Percentiles rank a stretch among this genome's conserved stretches.
These are phyloP conservation scores for Leptopilina syphax DNA, from an alignment of 2,888 invertebrate species.

Conservation along the genomic window DNA sequence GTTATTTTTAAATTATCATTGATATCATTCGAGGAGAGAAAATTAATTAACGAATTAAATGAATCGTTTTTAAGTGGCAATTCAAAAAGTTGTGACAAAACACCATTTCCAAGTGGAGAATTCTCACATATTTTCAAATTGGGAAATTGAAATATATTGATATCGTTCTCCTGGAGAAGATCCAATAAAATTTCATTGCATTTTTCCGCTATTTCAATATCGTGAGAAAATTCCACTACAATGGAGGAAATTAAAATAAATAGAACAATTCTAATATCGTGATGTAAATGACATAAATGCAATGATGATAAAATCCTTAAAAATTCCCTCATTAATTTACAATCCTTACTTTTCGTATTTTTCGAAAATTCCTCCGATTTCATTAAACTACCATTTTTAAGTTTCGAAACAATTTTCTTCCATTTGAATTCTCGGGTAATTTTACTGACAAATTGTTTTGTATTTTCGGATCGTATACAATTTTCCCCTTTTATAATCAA, in stretches of 20 bases:
- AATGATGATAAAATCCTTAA: neutral
- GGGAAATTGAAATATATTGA: conserved; percentile 26
- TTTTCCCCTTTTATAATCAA: neutral
- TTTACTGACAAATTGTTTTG: conserved; percentile 14
- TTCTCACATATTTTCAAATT: conserved; percentile 3
- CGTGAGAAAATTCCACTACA: conserved; percentile 24
- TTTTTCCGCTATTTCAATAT: conserved; percentile 25
- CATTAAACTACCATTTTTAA: neutral
- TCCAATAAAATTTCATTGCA: conserved; percentile 27
- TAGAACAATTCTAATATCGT: conserved; percentile 10
- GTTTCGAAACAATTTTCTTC: conserved; percentile 23
- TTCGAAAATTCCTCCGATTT: conserved; percentile 2
- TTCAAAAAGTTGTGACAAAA: conserved; percentile 13
- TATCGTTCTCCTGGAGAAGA: conserved; percentile 29
- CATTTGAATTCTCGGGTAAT: conserved; percentile 19
- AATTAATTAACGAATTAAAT: conserved; percentile 20
- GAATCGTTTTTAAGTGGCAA: conserved; percentile 28
- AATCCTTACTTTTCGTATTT: conserved; percentile 17
- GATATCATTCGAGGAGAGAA: conserved; percentile 1
- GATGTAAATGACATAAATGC: conserved; percentile 14
- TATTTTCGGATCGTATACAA: conserved; percentile 3
- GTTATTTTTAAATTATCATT: neutral
- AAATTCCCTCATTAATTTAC: conserved; percentile 6
- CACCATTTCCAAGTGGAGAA: neutral
- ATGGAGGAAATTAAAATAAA: conserved; percentile 19